phyloP scores from a whole-genome alignment of 2,113 vertebrate species.

The Oncorhynchus gorbuscha region DNA sequence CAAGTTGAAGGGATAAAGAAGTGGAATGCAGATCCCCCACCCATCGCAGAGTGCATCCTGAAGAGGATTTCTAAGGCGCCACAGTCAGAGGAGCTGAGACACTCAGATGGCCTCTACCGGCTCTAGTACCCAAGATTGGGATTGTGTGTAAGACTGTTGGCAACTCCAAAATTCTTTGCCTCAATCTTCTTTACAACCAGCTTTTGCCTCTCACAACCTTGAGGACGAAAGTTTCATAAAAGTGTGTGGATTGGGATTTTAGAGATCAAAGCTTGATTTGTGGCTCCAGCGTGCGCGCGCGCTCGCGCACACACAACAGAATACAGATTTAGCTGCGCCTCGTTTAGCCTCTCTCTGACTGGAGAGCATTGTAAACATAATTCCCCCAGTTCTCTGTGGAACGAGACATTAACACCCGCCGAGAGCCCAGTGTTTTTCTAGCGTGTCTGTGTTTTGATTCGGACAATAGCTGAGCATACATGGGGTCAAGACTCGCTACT shows the following conservation, averaged over 20 bases:
- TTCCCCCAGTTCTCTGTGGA: conserved; percentile 34
- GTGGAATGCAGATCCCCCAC: conserved; percentile 29
- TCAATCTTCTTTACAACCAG: not conserved
- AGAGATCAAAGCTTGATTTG: not conserved
- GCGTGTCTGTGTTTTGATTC: conserved; percentile 76
- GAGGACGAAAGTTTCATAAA: conserved; percentile 13
- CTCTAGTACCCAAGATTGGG: conserved; percentile 26
- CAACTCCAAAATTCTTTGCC: conserved; percentile 25
- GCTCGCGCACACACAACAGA: not conserved
- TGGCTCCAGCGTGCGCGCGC: not conserved
- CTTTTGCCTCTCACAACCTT: not conserved
- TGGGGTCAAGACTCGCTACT: conserved; percentile 52
- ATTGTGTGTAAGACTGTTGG: conserved; percentile 51
- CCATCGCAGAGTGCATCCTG: conserved; percentile 36
- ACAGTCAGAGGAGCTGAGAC: conserved; percentile 67
- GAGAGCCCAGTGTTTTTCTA: conserved; percentile 67
- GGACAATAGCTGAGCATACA: conserved; percentile 65
- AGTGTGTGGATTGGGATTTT: conserved; percentile 3
- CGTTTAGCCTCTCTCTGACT: conserved; percentile 8
- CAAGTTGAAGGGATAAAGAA: conserved; percentile 30
- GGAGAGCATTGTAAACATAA: conserved; percentile 54
- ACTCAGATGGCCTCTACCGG: conserved; percentile 59
- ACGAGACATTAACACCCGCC: conserved; percentile 60
- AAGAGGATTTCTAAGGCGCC: conserved; percentile 47
- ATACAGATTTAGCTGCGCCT: conserved; percentile 25